Conservation (phyloP, 2,888 invertebrate genomes). For the Diaphora mendica region DNA sequence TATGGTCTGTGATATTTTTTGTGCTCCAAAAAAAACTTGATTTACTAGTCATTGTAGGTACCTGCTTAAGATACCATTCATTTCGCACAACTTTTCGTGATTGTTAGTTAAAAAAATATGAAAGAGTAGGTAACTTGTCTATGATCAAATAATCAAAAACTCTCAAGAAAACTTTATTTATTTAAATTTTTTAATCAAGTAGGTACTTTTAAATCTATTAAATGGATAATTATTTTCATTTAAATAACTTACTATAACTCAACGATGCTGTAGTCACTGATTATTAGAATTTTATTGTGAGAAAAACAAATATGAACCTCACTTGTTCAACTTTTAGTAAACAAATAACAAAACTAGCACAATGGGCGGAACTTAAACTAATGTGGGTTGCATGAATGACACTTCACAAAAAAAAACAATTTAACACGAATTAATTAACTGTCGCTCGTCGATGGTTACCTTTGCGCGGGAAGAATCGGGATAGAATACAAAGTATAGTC, state of each 20-base stretch:
- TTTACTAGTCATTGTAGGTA: slow-evolving; percentile 3
- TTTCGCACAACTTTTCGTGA: not conserved
- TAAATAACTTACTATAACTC: not conserved
- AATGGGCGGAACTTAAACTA: slow-evolving; percentile 48
- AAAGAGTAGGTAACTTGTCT: not conserved
- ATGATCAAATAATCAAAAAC: too few species aligned
- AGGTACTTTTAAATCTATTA: not conserved
- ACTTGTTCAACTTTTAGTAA: slow-evolving; percentile 54
- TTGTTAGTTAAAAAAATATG: not conserved
- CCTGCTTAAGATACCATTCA: not conserved
- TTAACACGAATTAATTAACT: slow-evolving; percentile 37
- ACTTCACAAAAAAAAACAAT: slow-evolving; percentile 42
- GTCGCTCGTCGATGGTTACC: slow-evolving; percentile 60
- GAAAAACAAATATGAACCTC: slow-evolving; percentile 43
- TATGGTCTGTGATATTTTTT: slow-evolving; percentile 3
- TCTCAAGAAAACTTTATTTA: too few species aligned
- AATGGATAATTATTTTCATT: not conserved
- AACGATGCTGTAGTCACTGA: not conserved
- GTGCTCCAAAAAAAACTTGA: slow-evolving; percentile 10
- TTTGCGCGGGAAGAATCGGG: slow-evolving; percentile 70
- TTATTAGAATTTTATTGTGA: not conserved
- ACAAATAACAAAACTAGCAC: slow-evolving; percentile 62
- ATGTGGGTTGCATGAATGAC: slow-evolving; percentile 37
- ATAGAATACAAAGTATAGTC: slow-evolving; percentile 56
- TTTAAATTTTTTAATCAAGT: too few species aligned